phyloP scores from a whole-genome alignment of 92 coral and sea anemone species.

The Actinernus sp. region DNA sequence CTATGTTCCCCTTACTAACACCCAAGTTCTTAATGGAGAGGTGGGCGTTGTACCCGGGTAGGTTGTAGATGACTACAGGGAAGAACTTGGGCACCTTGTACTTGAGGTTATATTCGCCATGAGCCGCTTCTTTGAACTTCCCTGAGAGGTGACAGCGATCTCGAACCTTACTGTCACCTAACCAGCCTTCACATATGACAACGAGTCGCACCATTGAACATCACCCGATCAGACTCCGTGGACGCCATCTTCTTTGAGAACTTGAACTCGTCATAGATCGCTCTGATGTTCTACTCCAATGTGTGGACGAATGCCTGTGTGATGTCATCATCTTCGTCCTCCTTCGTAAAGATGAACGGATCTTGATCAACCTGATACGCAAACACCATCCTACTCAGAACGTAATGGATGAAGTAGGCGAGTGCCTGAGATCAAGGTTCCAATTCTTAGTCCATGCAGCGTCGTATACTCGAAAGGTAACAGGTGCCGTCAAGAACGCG shows the following conservation, averaged over 20 bases:
- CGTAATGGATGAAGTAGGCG: too few relatives aligned
- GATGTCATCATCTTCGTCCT: constrained; percentile 64
- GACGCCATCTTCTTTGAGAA: constrained; percentile 17
- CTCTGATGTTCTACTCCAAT: constrained; percentile 39
- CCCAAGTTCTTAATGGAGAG: constrained; percentile 58
- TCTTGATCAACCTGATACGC: too few relatives aligned
- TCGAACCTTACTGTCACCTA: constrained; percentile 22
- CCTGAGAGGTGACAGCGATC: constrained; percentile 69
- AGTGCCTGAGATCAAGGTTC: too few relatives aligned
- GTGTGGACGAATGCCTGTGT: constrained; percentile 14
- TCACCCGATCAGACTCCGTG: neutral
- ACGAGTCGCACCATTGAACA: constrained; percentile 13
- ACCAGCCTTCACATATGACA: constrained; percentile 33
- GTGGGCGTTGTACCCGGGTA: constrained; percentile 55
- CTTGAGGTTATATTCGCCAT: constrained; percentile 23
- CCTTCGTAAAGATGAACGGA: too few relatives aligned
- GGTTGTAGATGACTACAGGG: constrained; percentile 60
- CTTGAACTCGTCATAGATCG: constrained; percentile 31
- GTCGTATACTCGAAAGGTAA: too few relatives aligned
- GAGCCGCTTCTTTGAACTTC: constrained; percentile 54
- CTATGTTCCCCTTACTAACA: constrained; percentile 26
- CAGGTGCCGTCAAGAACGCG: too few relatives aligned
- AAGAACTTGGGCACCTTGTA: constrained; percentile 37
- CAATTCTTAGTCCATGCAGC: too few relatives aligned
- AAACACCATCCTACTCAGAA: too few relatives aligned